Conservation (phyloP, 1,140 invertebrate genomes). For the Drosophila sucinea region DNA sequence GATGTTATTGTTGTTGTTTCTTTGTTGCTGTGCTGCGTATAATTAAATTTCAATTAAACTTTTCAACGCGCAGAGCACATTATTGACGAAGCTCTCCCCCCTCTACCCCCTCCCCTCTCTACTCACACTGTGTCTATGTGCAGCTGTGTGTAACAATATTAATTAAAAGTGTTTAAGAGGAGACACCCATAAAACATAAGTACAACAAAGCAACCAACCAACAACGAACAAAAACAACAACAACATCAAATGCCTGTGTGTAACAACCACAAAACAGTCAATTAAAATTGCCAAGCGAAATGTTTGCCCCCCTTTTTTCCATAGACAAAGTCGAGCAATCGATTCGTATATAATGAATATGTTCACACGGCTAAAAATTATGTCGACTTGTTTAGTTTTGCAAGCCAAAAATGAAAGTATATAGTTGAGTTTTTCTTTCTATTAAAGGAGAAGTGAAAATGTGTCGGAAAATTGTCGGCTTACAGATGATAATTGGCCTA, state of each 20-base stretch:
- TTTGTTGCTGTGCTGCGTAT: constrained; percentile 29
- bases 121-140: constrained; percentile 26
- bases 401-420: constrained; percentile 4
- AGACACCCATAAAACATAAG: constrained; percentile 21
- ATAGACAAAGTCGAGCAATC: constrained; percentile 19
- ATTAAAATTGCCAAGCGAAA: constrained; percentile 56
- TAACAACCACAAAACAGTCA: constrained; percentile 59
- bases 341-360: not conserved
- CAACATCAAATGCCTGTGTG: constrained; percentile 3
- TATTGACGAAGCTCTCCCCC: constrained; percentile 4
- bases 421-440: not conserved
- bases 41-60: constrained; percentile 80
- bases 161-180: constrained; percentile 71
- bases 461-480: constrained; percentile 2
- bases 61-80: constrained; percentile 48
- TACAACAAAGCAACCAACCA: not conserved
- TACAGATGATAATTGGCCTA: not conserved
- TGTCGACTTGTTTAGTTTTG: not conserved
- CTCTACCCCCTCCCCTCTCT: not conserved
- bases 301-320: constrained; percentile 42
- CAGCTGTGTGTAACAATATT: constrained; percentile 65
- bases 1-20: not conserved
- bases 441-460: not conserved
- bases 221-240: not conserved
- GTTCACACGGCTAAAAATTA: constrained; percentile 1